Conservation (phyloP, 2,113 vertebrate genomes). For the Petaurus breviceps region DNA sequence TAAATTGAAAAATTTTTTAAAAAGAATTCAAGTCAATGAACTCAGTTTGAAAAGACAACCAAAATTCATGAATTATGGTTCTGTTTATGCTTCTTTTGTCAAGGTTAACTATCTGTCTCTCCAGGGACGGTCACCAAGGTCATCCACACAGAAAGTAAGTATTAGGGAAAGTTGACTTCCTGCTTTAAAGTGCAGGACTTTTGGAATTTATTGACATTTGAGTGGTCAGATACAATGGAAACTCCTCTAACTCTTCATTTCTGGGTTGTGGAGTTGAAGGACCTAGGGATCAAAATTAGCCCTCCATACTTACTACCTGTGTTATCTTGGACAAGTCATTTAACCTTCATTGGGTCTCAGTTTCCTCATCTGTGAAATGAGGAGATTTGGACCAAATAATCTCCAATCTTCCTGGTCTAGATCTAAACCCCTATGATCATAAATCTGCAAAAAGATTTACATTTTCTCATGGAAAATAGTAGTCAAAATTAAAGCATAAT, state of each 20-base stretch:
- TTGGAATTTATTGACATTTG: not conserved
- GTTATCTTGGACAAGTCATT: not conserved
- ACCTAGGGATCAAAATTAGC: not conserved
- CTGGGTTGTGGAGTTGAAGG: not conserved
- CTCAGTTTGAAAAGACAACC: not conserved
- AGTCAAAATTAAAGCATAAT: too few species aligned
- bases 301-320: not conserved
- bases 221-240: not conserved
- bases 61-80: not conserved
- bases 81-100: conserved; percentile 16
- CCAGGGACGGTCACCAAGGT: not conserved
- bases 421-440: not conserved
- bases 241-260: not conserved
- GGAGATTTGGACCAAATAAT: not conserved
- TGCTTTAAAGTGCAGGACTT: conserved; percentile 35
- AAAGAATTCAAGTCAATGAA: not conserved
- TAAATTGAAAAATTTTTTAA: not conserved
- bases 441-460: not conserved
- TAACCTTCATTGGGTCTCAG: not conserved
- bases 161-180: conserved; percentile 37
- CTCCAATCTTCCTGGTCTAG: not conserved
- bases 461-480: not conserved
- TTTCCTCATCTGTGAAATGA: not conserved
- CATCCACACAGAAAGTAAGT: not conserved
- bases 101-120: conserved; percentile 10